Evolutionary conservation across 2,888 invertebrate genomes (phyloP).

Genomic region (Scaptomyza reducta): DNA sequence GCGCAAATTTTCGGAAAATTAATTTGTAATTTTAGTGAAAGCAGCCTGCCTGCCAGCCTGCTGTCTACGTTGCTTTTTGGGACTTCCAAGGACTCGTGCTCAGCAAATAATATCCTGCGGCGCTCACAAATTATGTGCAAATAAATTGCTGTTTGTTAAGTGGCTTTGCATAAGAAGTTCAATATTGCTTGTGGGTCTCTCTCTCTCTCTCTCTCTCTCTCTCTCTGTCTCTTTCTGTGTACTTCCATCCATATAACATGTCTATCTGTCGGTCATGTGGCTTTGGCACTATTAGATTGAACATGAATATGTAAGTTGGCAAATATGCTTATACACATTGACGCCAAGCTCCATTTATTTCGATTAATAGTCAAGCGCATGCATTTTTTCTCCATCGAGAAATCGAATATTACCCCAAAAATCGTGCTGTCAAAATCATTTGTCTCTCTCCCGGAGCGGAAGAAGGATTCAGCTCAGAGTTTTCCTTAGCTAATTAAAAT

Average conservation of each 20-base stretch:
- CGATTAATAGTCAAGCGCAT: constrained; percentile 65
- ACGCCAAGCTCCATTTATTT: constrained; percentile 69
- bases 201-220: constrained; percentile 11
- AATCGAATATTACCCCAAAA: constrained; percentile 39
- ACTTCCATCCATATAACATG: background rate
- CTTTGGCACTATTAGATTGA: constrained; percentile 64
- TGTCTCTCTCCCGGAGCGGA: constrained; percentile 5
- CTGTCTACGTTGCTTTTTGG: constrained; percentile 27
- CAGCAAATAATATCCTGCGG: constrained; percentile 73
- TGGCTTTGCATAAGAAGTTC: constrained; percentile 79
- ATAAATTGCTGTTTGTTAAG: constrained; percentile 79
- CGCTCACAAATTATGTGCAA: constrained; percentile 78
- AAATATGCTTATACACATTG: constrained; percentile 53
- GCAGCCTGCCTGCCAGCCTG: constrained; percentile 1
- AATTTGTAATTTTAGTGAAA: constrained; percentile 77
- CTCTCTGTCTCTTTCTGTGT: constrained; percentile 21
- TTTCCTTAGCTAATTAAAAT: constrained; percentile 53
- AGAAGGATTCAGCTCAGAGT: constrained; percentile 5
- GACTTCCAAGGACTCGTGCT: constrained; percentile 27
- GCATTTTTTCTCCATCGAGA: constrained; percentile 41
- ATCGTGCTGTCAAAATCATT: constrained; percentile 9
- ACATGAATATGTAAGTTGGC: constrained; percentile 73
- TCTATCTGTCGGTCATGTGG: constrained; percentile 27
- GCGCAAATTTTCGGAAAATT: constrained; percentile 76
- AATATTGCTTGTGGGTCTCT: constrained; percentile 11